phyloP scores from a whole-genome alignment of 2,113 vertebrate genomes.

The Gila orcuttii region DNA sequence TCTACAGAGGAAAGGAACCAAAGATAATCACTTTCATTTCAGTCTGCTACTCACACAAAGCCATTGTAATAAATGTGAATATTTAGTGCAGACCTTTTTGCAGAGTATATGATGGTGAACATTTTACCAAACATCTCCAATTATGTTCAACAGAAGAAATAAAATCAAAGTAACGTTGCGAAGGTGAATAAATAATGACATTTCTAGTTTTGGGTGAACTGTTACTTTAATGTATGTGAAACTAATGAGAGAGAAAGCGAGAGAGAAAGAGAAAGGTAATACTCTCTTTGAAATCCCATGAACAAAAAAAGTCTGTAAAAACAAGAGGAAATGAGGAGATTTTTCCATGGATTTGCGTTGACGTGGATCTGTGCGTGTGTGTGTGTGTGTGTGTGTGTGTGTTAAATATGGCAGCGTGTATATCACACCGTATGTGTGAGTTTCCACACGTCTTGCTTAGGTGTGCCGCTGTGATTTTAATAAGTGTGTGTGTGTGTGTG shows the following conservation, averaged over 20 bases:
- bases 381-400: constrained; percentile 1
- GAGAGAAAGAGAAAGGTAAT: constrained; percentile 6
- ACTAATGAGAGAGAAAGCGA: neutral
- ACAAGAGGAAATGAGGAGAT: constrained; percentile 56
- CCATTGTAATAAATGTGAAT: neutral
- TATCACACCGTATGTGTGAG: constrained; percentile 33
- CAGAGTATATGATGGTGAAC: neutral
- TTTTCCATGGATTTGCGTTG: constrained; percentile 46
- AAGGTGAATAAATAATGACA: neutral
- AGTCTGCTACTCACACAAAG: neutral
- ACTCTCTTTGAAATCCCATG: constrained; percentile 25
- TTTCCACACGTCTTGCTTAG: constrained; percentile 25
- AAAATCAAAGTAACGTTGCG: neutral
- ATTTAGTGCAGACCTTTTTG: neutral
- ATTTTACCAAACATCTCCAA: constrained; percentile 5
- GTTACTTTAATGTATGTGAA: neutral
- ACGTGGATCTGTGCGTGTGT: constrained; percentile 17
- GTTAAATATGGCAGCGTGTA: constrained; percentile 1
- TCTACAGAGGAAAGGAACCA: neutral
- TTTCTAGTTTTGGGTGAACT: neutral
- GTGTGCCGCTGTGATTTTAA: constrained; percentile 36
- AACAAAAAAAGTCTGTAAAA: constrained; percentile 55
- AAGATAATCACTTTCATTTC: neutral
- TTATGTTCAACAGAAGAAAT: neutral
- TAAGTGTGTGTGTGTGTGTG: neutral